Base-by-base conservation (phyloP, 2,888 invertebrate genomes). In the Eumacrocentrus americanus region DNA sequence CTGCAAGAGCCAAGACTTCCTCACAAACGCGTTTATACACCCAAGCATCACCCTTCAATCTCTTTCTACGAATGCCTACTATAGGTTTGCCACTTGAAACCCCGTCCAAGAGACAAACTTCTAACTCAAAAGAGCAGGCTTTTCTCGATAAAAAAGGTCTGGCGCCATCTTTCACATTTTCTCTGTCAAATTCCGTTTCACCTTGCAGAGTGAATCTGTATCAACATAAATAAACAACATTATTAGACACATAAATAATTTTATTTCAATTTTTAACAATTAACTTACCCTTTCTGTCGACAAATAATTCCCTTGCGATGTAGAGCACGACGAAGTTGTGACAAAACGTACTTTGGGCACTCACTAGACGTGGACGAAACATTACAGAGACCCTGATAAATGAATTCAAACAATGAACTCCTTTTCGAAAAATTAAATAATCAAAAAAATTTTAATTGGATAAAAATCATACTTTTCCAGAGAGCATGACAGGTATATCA, bases 21-120 rank as follows among this genome's bases (percentile, higher is more conserved):
- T 91, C 91, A 76, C 91, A 91, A 29, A 91, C 86, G 66, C 85
- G 86, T 77, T 92, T 92, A 81, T 92, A 92, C 66, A 89, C 87
- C 90, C 92, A 92, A 1, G 89, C 87, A 75, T 92, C 90, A 0
- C 92, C 91, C 74, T 88, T 89, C 42, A 91, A 84, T 34, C 92
- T 82, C 74, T 91, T 91, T 58, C 91, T 83, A 56, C 88, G 83
- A 58, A 92, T 87, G 23, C 90, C 91, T 3, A 87, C 85, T 44
- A 83, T 72, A 6, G 78, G 78, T 63, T 77, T 77, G 1, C 70
- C 68, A 47, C 70, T 70, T 2, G 75, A 78, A 62, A 82, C 69
- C 35, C 80, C 78, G 11, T 85, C 83, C 11, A 87, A 71, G 61
- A 83, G 81, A 66, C 86, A 86, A 34, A 86, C 88, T 79, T 92